These are phyloP conservation scores for Podiceps cristatus DNA, from an alignment of 2,113 vertebrate genomes.

Conservation along the genomic window DNA sequence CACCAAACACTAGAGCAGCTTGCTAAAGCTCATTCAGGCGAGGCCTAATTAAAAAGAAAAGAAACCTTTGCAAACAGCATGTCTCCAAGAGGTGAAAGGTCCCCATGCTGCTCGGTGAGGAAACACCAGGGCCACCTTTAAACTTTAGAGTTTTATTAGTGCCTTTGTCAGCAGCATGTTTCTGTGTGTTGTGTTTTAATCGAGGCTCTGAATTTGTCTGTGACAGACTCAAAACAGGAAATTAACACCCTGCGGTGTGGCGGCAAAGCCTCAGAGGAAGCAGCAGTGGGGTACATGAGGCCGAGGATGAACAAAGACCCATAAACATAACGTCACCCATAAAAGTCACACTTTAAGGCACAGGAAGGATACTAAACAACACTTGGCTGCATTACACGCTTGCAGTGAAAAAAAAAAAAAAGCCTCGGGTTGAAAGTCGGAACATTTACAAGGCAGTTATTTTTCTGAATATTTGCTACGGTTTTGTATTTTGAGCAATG, in stretches of 20 bases:
- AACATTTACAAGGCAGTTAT: not conserved
- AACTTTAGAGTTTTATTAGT: constrained; percentile 66
- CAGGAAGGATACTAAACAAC: constrained; percentile 69
- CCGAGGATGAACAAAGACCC: constrained; percentile 64
- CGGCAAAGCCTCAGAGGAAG: constrained; percentile 70
- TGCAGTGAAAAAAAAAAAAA: not conserved
- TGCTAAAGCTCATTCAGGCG: constrained; percentile 11
- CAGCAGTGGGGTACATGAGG: constrained; percentile 47
- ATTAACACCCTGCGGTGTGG: constrained; percentile 71
- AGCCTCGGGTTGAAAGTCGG: not conserved
- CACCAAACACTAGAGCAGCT: constrained; percentile 2
- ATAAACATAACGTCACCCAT: constrained; percentile 67
- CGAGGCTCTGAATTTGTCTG: constrained; percentile 58
- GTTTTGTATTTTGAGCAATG: not conserved
- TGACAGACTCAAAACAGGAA: constrained; percentile 76
- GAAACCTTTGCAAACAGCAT: constrained; percentile 45
- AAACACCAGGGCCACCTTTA: constrained; percentile 69
- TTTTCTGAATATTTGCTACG: not conserved
- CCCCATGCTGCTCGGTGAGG: not conserved
- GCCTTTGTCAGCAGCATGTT: constrained; percentile 63
- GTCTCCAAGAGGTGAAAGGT: constrained; percentile 59
- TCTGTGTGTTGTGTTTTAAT: constrained; percentile 44
- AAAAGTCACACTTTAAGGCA: constrained; percentile 70
- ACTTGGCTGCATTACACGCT: constrained; percentile 2
- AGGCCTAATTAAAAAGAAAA: constrained; percentile 58